These are phyloP conservation scores for Anas flavirostris DNA, from an alignment of 2,797 vertebrate genomes.

Conservation along the genomic window DNA sequence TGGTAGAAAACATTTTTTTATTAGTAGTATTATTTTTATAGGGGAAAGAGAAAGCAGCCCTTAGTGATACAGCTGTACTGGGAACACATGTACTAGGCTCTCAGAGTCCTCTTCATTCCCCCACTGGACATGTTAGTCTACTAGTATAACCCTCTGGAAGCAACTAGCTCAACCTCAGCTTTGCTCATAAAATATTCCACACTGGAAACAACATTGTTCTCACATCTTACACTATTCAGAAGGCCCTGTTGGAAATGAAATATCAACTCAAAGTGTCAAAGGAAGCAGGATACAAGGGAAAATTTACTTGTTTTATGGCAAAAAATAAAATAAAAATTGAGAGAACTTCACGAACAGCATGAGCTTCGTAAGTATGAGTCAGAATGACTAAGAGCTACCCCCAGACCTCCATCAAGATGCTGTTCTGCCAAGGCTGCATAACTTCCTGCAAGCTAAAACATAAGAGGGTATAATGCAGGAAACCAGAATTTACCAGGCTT, in stretches of 20 bases:
- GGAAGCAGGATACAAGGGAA: not conserved
- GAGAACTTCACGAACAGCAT: not conserved
- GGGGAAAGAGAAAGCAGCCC: not conserved
- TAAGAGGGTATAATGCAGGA: not conserved
- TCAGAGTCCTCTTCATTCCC: not conserved
- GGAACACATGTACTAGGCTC: not conserved
- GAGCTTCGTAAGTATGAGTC: not conserved
- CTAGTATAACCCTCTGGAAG: not conserved
- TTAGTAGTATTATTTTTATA: not conserved
- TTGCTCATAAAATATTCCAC: not conserved
- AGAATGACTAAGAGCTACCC: not conserved
- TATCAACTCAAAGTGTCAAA: not conserved
- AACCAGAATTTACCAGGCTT: not conserved
- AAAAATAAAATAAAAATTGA: not conserved
- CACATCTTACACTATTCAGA: not conserved
- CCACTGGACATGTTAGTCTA: not conserved
- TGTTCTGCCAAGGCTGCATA: not conserved
- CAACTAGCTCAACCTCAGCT: not conserved
- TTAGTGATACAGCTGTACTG: not conserved
- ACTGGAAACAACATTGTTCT: not conserved
- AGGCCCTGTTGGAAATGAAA: not conserved
- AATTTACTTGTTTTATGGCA: not conserved
- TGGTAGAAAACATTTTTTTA: not conserved
- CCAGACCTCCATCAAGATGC: not conserved
- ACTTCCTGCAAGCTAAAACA: not conserved